A percentile compares a stretch with the other conserved stretches of the same genome.
phyloP scores from a whole-genome alignment of 2,797 vertebrate species.

The Phalanger gymnotis region DNA sequence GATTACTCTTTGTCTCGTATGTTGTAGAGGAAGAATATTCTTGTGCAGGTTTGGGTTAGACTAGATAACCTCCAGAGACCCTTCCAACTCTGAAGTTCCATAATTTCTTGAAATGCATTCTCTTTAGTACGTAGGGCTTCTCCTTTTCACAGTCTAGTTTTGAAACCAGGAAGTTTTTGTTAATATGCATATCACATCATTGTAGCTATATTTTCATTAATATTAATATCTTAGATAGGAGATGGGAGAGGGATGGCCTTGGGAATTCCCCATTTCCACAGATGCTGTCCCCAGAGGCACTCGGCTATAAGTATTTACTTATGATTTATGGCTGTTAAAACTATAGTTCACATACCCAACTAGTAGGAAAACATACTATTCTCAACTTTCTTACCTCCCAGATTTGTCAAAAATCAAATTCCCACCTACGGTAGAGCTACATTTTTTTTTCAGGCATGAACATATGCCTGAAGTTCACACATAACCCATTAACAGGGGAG shows the following conservation, averaged over 20 bases:
- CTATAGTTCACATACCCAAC: background rate
- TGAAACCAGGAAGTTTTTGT: slow-evolving; percentile 70
- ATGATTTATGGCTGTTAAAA: slow-evolving; percentile 27
- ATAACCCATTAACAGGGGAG: background rate
- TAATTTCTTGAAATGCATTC: slow-evolving; percentile 25
- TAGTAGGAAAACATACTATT: background rate
- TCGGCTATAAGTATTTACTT: background rate
- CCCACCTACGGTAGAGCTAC: background rate
- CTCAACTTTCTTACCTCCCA: background rate
- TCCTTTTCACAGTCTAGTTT: slow-evolving; percentile 52
- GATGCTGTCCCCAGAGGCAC: slow-evolving; percentile 1
- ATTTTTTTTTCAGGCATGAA: background rate
- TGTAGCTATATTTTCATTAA: slow-evolving; percentile 28
- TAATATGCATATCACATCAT: slow-evolving; percentile 49
- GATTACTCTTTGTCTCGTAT: background rate
- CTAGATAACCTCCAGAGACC: background rate
- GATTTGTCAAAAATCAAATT: slow-evolving; percentile 21
- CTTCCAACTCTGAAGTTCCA: background rate
- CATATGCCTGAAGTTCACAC: background rate
- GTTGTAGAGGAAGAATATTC: background rate
- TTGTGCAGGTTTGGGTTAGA: background rate
- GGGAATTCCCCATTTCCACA: slow-evolving; percentile 60
- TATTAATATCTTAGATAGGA: slow-evolving; percentile 49
- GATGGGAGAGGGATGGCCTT: background rate
- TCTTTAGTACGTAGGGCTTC: slow-evolving; percentile 55